phyloP scores from a whole-genome alignment of 2,797 vertebrate genomes.

The Buphagus erythrorhynchus region DNA sequence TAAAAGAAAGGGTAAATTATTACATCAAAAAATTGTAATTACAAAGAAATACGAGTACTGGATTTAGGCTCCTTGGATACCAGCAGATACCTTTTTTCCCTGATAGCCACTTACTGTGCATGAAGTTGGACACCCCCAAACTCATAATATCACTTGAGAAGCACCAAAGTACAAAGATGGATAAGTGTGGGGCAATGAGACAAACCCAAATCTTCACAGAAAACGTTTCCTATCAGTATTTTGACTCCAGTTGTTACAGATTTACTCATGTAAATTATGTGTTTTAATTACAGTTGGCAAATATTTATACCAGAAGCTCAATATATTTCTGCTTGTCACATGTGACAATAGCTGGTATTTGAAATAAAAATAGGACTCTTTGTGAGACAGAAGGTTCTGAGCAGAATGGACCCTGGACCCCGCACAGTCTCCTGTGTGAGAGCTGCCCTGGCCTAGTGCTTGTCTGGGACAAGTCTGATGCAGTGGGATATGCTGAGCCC shows the following conservation, averaged over 20 bases:
- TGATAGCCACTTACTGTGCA: not conserved
- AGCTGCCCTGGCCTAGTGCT: not conserved
- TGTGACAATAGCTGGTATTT: not conserved
- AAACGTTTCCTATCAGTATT: not conserved
- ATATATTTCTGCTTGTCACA: not conserved
- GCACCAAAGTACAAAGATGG: not conserved
- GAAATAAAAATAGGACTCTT: not conserved
- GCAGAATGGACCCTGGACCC: not conserved
- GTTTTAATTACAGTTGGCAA: not conserved
- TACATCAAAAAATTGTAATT: not conserved
- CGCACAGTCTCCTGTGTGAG: rapidly evolving
- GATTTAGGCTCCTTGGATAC: not conserved
- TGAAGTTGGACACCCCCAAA: not conserved
- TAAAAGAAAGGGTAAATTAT: not conserved
- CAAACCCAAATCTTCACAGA: not conserved
- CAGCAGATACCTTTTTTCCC: not conserved
- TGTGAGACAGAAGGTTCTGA: not conserved
- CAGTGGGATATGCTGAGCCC: not conserved
- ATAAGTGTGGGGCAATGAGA: not conserved
- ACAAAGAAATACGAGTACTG: not conserved
- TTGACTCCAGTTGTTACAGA: not conserved
- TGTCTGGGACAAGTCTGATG: not conserved
- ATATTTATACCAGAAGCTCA: not conserved
- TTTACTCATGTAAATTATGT: not conserved
- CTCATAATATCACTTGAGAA: not conserved